A percentile compares a stretch with the other conserved stretches of the same genome.
phyloP scores from a whole-genome alignment of 2,797 vertebrate species.

The Streptopelia turtur region DNA sequence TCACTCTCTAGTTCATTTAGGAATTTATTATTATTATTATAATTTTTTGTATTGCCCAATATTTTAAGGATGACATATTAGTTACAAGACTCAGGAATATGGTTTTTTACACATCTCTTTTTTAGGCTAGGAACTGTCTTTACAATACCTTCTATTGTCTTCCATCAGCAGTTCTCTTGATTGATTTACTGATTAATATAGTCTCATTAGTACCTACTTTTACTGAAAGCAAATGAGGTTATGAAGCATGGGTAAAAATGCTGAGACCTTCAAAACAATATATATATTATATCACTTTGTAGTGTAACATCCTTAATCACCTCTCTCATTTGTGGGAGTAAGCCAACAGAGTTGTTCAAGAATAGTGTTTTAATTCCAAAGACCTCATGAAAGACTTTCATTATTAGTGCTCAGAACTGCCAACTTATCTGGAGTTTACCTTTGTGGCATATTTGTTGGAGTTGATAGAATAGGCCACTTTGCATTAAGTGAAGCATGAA shows the following conservation, averaged over 20 bases:
- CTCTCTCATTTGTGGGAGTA: background rate
- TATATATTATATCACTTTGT: background rate
- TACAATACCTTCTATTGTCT: background rate
- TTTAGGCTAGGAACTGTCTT: constrained; percentile 1
- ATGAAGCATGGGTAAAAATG: constrained; percentile 1
- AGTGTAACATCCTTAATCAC: constrained; percentile 31
- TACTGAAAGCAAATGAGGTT: background rate
- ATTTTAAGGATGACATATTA: background rate
- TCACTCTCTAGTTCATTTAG: background rate
- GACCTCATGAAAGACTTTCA: background rate
- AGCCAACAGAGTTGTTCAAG: background rate
- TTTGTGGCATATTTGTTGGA: background rate
- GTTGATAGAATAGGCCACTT: background rate
- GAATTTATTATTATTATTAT: background rate
- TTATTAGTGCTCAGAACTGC: background rate
- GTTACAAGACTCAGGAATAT: background rate
- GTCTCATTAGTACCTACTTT: background rate
- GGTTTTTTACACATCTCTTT: background rate
- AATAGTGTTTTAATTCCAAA: background rate
- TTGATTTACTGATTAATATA: constrained; percentile 10
- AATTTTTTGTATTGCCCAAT: background rate
- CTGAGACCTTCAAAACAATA: constrained; percentile 24
- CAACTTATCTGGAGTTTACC: background rate
- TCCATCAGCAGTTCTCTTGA: background rate
- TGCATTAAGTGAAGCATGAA: background rate